Conservation (phyloP, 2,888 invertebrate species). For the Oscheius myriophilus region DNA sequence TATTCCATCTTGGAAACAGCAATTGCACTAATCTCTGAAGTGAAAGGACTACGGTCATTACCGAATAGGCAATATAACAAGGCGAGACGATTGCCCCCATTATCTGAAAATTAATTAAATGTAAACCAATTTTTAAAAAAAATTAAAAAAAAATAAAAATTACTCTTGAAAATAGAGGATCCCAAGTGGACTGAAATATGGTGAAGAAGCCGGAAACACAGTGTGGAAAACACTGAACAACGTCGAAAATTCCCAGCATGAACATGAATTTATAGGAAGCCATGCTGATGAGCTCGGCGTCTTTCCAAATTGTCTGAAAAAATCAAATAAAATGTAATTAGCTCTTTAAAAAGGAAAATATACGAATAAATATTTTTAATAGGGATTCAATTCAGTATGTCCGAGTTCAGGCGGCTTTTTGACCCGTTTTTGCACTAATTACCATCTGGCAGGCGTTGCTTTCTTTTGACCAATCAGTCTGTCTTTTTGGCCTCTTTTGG, state of each 20-base stretch:
- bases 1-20: constrained; percentile 1
- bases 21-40: neutral
- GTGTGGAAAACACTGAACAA: constrained; percentile 14
- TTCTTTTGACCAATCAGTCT: no score
- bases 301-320: constrained; percentile 10
- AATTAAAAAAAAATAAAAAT: neutral
- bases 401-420: no score
- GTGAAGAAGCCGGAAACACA: constrained; percentile 15
- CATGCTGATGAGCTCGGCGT: neutral
- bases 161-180: neutral
- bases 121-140: no score
- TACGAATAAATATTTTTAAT: no score
- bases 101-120: neutral
- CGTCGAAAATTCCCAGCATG: constrained; percentile 11
- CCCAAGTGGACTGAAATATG: constrained; percentile 6
- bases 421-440: no score
- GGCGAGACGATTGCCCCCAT: constrained; percentile 4
- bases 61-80: constrained; percentile 4
- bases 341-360: no score
- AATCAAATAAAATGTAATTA: no score
- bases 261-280: constrained; percentile 20
- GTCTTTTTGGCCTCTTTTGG: no score
- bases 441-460: no score
- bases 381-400: no score
- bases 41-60: constrained; percentile 2